Evolutionary conservation across 2,797 vertebrate species (phyloP).

Genomic region (Sebastes nivosus): DNA sequence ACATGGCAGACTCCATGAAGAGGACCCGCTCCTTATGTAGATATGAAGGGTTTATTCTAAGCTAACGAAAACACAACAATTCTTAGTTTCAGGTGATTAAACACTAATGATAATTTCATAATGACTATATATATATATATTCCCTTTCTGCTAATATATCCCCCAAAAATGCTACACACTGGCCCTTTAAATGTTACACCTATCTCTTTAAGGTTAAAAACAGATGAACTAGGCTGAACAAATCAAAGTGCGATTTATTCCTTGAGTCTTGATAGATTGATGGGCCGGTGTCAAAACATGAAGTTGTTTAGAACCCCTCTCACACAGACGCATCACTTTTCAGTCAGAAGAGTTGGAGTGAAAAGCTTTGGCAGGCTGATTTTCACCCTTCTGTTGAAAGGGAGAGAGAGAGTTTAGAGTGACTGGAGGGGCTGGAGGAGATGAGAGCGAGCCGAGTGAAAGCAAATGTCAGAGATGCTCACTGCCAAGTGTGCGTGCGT

Average conservation of each 20-base stretch:
- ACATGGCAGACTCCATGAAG: neutral
- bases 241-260: constrained; percentile 47
- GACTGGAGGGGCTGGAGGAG: constrained; percentile 57
- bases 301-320: constrained; percentile 44
- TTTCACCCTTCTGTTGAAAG: constrained; percentile 25
- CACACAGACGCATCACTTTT: constrained; percentile 30
- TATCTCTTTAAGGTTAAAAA: neutral
- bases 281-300: neutral
- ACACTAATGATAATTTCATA: accelerated
- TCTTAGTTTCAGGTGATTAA: too few species aligned
- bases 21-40: too few species aligned
- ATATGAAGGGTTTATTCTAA: accelerated
- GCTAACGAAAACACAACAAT: too few species aligned
- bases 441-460: constrained; percentile 62
- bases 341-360: constrained; percentile 50
- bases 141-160: too few species aligned
- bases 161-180: too few species aligned
- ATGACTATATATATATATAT: too few species aligned
- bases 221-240: constrained; percentile 8
- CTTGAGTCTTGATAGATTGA: constrained; percentile 24
- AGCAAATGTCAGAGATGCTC: constrained; percentile 71
- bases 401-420: constrained; percentile 44
- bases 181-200: neutral
- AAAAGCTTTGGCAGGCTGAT: constrained; percentile 55
- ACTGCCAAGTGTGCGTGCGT: constrained; percentile 49